Evolutionary conservation across 2,797 vertebrate species (phyloP).

Genomic region (Pseudochirops cupreus): DNA sequence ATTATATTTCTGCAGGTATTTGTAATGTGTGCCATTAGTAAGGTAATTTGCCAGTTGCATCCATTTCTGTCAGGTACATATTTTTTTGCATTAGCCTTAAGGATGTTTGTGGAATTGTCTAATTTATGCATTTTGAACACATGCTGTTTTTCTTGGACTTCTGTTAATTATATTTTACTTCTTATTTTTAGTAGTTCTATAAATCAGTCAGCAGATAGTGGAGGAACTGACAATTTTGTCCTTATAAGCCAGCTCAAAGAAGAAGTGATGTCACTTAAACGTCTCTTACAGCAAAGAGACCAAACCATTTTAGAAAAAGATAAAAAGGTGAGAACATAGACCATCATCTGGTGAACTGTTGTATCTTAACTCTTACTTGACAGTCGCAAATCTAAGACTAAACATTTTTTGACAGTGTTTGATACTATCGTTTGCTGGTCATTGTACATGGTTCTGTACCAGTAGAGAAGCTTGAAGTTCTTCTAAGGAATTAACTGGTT

Average conservation of each 20-base stretch:
- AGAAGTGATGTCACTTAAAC: slow-evolving; percentile 99
- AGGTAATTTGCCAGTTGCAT: slow-evolving; percentile 88
- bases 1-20: slow-evolving; percentile 88
- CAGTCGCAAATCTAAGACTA: slow-evolving; percentile 35
- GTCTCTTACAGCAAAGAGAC: slow-evolving; percentile 97
- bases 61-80: slow-evolving; percentile 88
- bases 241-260: slow-evolving; percentile 99
- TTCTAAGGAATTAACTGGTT: slow-evolving; percentile 34
- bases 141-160: slow-evolving; percentile 65
- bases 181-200: slow-evolving; percentile 94
- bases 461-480: not conserved
- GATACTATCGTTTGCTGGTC: slow-evolving; percentile 4
- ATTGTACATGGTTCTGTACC: not conserved
- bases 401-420: slow-evolving; percentile 34
- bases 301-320: slow-evolving; percentile 99
- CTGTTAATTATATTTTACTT: slow-evolving; percentile 72
- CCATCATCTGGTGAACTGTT: slow-evolving; percentile 34
- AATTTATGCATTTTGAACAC: slow-evolving; percentile 81
- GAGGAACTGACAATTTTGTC: slow-evolving; percentile 99
- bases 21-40: slow-evolving; percentile 88
- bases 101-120: slow-evolving; percentile 85
- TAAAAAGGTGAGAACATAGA: slow-evolving; percentile 90
- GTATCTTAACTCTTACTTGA: slow-evolving; percentile 35
- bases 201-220: slow-evolving; percentile 98
- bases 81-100: slow-evolving; percentile 87